A percentile compares a stretch with the other conserved stretches of the same genome.
phyloP scores from a whole-genome alignment of 2,888 invertebrate genomes.

The Pseudanteris insignis region DNA sequence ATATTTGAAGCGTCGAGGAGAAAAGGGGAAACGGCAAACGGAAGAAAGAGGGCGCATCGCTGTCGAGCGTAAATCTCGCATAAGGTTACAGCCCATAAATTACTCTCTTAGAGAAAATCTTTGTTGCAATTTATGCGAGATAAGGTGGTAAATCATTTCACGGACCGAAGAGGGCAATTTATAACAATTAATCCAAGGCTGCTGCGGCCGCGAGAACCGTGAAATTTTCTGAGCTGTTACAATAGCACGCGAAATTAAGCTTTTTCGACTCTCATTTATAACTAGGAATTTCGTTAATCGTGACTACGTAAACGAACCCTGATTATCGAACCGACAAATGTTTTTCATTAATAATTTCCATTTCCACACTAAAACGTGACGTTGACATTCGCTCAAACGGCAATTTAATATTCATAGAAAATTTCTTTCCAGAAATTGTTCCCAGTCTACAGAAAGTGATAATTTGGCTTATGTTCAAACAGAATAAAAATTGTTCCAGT shows the following conservation, averaged over 20 bases:
- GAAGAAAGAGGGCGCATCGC: conserved; percentile 40
- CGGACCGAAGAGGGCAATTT: conserved; percentile 63
- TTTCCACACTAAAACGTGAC: too few species aligned
- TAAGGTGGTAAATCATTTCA: conserved; percentile 61
- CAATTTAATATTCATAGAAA: too few species aligned
- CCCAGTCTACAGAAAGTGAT: too few species aligned
- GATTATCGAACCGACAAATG: too few species aligned
- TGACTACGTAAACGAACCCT: neutral
- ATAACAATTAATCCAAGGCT: conserved; percentile 61
- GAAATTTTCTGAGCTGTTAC: conserved; percentile 28
- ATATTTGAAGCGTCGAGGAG: conserved; percentile 20
- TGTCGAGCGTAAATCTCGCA: conserved; percentile 52
- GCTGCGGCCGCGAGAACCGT: conserved; percentile 21
- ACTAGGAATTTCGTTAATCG: conserved; percentile 18
- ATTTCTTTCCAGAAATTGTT: too few species aligned
- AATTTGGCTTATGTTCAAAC: too few species aligned
- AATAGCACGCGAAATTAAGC: conserved; percentile 24
- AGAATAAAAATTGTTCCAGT: too few species aligned
- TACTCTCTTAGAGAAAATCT: conserved; percentile 64
- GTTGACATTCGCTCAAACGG: too few species aligned
- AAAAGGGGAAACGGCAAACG: conserved; percentile 25
- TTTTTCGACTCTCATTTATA: conserved; percentile 2
- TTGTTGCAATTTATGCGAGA: conserved; percentile 63
- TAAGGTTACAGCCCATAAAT: conserved; percentile 58
- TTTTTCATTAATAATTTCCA: too few species aligned